Conservation (phyloP, 2,113 vertebrate species). For the Ictalurus furcatus region DNA sequence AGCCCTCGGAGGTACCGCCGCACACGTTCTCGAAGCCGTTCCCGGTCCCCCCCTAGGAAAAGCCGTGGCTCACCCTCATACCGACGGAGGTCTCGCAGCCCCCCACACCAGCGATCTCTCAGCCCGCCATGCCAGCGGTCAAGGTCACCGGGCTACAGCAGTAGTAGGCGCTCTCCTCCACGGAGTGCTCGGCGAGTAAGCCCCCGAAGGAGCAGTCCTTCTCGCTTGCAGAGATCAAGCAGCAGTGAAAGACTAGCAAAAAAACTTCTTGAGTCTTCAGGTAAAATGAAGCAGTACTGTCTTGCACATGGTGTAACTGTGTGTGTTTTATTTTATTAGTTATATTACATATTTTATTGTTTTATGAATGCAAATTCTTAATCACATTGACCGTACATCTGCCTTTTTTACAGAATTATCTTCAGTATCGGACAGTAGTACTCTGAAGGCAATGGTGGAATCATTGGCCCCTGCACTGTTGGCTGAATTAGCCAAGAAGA, state of each 20-base stretch:
- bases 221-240: slow-evolving; percentile 59
- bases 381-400: background rate
- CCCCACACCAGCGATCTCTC: slow-evolving; percentile 50
- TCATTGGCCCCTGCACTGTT: slow-evolving; percentile 54
- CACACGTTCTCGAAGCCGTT: slow-evolving; percentile 56
- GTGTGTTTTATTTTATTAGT: background rate
- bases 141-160: slow-evolving; percentile 45
- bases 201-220: slow-evolving; percentile 54
- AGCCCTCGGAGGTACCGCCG: slow-evolving; percentile 65
- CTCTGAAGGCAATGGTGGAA: slow-evolving; percentile 52
- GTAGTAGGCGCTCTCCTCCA: slow-evolving; percentile 46
- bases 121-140: slow-evolving; percentile 47
- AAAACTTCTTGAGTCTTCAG: slow-evolving; percentile 72
- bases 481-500: slow-evolving; percentile 54
- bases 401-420: slow-evolving; percentile 20
- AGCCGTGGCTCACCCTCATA: slow-evolving; percentile 53
- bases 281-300: slow-evolving; percentile 54
- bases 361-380: background rate
- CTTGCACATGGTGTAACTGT: background rate
- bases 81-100: slow-evolving; percentile 53
- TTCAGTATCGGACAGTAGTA: slow-evolving; percentile 46
- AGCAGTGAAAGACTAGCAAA: slow-evolving; percentile 67
- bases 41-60: slow-evolving; percentile 58
- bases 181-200: slow-evolving; percentile 42
- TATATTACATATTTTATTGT: background rate